A percentile compares a stretch with the other conserved stretches of the same genome.
Evolutionary conservation across 1,140 invertebrate genomes (phyloP).

Genomic region (Pogonomyrmex barbatus): DNA sequence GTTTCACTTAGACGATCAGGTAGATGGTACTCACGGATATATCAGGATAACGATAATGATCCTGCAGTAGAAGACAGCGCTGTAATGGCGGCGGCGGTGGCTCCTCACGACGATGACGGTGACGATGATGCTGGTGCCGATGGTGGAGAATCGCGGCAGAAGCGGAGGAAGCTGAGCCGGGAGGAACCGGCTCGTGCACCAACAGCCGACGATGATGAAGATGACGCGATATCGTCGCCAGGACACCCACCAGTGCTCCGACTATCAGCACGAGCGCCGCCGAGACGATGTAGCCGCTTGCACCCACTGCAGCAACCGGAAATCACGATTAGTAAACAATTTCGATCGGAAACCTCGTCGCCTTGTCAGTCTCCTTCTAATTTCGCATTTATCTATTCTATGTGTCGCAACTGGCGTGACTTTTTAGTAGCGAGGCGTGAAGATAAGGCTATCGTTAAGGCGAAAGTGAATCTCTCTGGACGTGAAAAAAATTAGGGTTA

Average conservation of each 20-base stretch:
- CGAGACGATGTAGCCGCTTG: conserved; percentile 83
- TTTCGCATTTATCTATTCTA: conserved; percentile 11
- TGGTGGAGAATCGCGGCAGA: conserved; percentile 78
- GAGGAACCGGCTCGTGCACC: conserved; percentile 73
- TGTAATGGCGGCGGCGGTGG: conserved; percentile 78
- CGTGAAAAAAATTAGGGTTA: not conserved
- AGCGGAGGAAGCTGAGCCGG: conserved; percentile 67
- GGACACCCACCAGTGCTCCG: conserved; percentile 81
- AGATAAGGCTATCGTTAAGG: conserved; percentile 20
- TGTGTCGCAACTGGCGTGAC: not conserved
- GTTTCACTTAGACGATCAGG: not conserved
- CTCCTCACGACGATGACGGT: conserved; percentile 76
- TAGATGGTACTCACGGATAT: conserved; percentile 78
- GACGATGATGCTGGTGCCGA: conserved; percentile 79
- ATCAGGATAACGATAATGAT: conserved; percentile 79
- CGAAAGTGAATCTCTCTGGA: not conserved
- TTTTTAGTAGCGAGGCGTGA: not conserved
- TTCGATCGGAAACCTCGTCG: not conserved
- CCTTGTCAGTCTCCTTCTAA: not conserved
- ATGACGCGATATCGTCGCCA: conserved; percentile 83
- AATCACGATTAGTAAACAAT: not conserved
- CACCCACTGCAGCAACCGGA: conserved; percentile 77
- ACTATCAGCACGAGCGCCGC: conserved; percentile 82
- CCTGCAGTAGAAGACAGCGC: conserved; percentile 79
- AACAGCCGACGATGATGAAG: conserved; percentile 81